Evolutionary conservation across 2,113 vertebrate species (phyloP).

Genomic region (Colinus virginianus): DNA sequence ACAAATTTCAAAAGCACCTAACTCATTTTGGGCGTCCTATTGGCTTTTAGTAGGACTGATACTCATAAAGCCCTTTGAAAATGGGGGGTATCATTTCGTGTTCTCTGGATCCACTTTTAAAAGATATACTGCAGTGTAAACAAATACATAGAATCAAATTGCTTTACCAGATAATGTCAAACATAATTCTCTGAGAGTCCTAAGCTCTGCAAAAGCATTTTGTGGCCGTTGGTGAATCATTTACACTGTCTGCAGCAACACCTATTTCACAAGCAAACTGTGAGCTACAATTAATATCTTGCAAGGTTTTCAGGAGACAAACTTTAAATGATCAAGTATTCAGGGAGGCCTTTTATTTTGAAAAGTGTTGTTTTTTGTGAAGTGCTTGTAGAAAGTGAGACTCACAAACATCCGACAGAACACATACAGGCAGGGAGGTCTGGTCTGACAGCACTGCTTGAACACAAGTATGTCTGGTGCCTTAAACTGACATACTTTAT

Average conservation of each 20-base stretch:
- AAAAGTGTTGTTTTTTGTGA: not conserved
- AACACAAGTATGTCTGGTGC: not conserved
- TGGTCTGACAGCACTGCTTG: not conserved
- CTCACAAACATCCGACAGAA: not conserved
- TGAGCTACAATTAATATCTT: not conserved
- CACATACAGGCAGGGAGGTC: not conserved
- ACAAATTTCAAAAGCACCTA: not conserved
- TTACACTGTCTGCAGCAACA: not conserved
- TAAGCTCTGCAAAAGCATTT: not conserved
- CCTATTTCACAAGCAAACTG: not conserved
- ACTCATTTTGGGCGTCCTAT: not conserved
- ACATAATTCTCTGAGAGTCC: not conserved
- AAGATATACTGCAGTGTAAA: not conserved
- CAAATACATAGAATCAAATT: not conserved
- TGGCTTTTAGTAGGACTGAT: not conserved
- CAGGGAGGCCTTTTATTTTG: not conserved
- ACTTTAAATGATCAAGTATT: not conserved
- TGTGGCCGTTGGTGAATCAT: not conserved
- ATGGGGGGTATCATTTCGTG: not conserved
- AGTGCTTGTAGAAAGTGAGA: not conserved
- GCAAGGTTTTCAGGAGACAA: not conserved
- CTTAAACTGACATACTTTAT: not conserved
- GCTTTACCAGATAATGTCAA: not conserved
- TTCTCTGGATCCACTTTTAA: not conserved
- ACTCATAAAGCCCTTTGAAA: not conserved